These are phyloP conservation scores for Volucella zonaria DNA, from an alignment of 2,888 invertebrate species.

Conservation along the genomic window DNA sequence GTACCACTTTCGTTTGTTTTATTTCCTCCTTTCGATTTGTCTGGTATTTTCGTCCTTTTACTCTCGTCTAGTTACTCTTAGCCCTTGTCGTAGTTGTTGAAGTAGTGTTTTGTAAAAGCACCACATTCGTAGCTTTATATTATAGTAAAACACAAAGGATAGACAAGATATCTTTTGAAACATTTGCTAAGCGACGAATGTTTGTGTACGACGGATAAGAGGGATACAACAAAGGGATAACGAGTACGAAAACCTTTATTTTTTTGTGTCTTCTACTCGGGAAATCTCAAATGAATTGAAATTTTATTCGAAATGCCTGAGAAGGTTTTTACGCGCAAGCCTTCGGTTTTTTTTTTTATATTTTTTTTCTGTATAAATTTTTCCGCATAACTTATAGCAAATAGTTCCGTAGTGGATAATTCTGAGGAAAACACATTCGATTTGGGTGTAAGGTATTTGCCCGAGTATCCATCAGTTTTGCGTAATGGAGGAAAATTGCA, in stretches of 20 bases:
- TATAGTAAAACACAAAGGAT: slow-evolving; percentile 57
- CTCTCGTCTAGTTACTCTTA: slow-evolving; percentile 38
- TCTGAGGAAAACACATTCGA: slow-evolving; percentile 35
- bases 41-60: slow-evolving; percentile 53
- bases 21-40: slow-evolving; percentile 74
- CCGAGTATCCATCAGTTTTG: slow-evolving; percentile 1
- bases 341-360: slow-evolving; percentile 28
- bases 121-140: slow-evolving; percentile 20
- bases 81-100: slow-evolving; percentile 17
- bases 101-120: slow-evolving; percentile 31
- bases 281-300: slow-evolving; percentile 72
- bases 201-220: slow-evolving; percentile 33
- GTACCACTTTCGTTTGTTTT: slow-evolving; percentile 70
- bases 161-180: slow-evolving; percentile 67
- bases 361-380: slow-evolving; percentile 41
- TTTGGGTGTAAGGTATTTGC: not conserved
- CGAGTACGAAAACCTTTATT: slow-evolving; percentile 50
- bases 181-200: slow-evolving; percentile 46
- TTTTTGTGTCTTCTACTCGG: slow-evolving; percentile 39
- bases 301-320: slow-evolving; percentile 67
- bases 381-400: slow-evolving; percentile 40
- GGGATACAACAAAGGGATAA: slow-evolving; percentile 48
- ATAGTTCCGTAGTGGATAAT: slow-evolving; percentile 57
- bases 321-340: slow-evolving; percentile 42
- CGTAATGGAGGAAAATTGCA: slow-evolving; percentile 28